Evolutionary conservation across 2,888 invertebrate species (phyloP).

Genomic region (Campoplex capitator): DNA sequence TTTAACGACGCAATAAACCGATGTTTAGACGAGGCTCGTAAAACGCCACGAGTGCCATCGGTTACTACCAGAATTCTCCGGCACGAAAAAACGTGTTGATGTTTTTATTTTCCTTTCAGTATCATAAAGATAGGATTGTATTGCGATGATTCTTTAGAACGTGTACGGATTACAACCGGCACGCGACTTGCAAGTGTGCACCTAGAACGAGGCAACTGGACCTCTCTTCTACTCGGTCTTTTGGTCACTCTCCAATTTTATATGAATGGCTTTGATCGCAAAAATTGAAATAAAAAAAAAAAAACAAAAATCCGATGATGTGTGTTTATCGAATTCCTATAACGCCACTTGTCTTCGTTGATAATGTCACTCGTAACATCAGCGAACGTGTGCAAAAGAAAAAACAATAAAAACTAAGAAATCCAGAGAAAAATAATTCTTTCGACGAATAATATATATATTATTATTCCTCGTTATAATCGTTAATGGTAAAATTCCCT

Average conservation of each 20-base stretch:
- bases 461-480: slow-evolving; percentile 34
- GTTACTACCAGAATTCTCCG: slow-evolving; percentile 7
- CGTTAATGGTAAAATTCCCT: slow-evolving; percentile 33
- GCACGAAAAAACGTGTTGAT: not conserved
- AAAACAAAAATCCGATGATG: slow-evolving; percentile 2
- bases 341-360: slow-evolving; percentile 16
- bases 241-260: slow-evolving; percentile 56
- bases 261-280: slow-evolving; percentile 23
- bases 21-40: slow-evolving; percentile 79
- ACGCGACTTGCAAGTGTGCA: slow-evolving; percentile 79
- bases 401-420: slow-evolving; percentile 16
- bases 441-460: slow-evolving; percentile 37
- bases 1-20: slow-evolving; percentile 83
- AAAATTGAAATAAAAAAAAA: slow-evolving; percentile 7
- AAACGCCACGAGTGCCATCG: slow-evolving; percentile 39
- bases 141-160: slow-evolving; percentile 64
- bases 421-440: not conserved
- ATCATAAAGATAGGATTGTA: not conserved
- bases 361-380: slow-evolving; percentile 33
- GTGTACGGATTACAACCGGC: slow-evolving; percentile 79
- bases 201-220: slow-evolving; percentile 62
- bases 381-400: not conserved
- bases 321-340: slow-evolving; percentile 7
- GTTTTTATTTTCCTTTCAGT: slow-evolving; percentile 3
- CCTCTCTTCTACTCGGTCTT: slow-evolving; percentile 54